Percentiles rank a stretch among this genome's conserved stretches.
These are phyloP conservation scores for Antedon mediterranea DNA, from an alignment of 53 echinoderm and acorn worm genomes.

Conservation along the genomic window DNA sequence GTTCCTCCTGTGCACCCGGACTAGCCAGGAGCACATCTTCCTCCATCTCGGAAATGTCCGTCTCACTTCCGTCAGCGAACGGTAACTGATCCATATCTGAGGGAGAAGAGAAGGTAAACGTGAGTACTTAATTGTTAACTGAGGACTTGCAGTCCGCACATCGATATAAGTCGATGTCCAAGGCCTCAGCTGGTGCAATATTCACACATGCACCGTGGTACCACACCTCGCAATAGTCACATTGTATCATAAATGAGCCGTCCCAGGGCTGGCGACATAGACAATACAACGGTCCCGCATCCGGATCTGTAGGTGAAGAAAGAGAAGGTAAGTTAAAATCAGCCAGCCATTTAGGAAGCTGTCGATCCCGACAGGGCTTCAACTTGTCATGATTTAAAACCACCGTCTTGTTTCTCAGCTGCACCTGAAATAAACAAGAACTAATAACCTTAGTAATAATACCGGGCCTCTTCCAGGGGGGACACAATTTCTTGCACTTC, in stretches of 20 bases:
- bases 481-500: no score
- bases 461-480: no score
- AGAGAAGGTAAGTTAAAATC: not conserved
- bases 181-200: not conserved
- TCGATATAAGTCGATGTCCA: not conserved
- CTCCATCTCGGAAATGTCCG: no score
- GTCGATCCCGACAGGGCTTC: slow-evolving; percentile 24
- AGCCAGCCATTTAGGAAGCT: slow-evolving; percentile 16
- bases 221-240: not conserved
- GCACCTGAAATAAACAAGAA: slow-evolving; percentile 21
- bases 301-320: not conserved
- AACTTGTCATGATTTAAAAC: slow-evolving; percentile 26
- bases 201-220: not conserved
- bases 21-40: no score
- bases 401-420: slow-evolving; percentile 10
- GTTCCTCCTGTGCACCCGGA: no score
- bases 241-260: not conserved
- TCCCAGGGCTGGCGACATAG: not conserved
- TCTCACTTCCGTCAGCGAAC: no score
- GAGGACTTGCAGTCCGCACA: not conserved
- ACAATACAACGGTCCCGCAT: not conserved
- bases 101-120: no score
- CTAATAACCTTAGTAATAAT: slow-evolving; percentile 2
- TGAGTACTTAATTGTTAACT: no score
- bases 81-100: no score